Percentiles rank a stretch among this genome's conserved stretches.
Conservation (phyloP, 2,113 vertebrate species). For the Gymnogyps californianus region DNA sequence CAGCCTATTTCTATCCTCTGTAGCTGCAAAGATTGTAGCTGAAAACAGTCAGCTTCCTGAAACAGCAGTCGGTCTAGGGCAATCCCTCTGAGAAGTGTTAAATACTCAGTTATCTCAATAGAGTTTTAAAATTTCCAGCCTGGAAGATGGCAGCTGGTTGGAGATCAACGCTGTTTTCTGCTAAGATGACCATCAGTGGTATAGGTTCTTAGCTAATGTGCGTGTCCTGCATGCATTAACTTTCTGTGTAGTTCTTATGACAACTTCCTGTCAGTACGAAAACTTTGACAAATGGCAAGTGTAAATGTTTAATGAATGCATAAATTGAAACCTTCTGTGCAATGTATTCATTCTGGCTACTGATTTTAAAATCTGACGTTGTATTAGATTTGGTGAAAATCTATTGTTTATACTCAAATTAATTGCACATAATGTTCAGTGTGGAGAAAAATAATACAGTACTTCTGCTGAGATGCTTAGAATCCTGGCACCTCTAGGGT, state of each 20-base stretch:
- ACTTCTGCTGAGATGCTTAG: not conserved
- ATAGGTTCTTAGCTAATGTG: not conserved
- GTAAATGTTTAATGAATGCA: not conserved
- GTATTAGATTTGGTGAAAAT: not conserved
- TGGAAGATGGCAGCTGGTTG: not conserved
- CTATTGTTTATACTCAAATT: not conserved
- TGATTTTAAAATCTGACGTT: not conserved
- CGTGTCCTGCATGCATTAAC: fast-evolving
- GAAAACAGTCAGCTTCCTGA: not conserved
- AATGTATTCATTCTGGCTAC: not conserved
- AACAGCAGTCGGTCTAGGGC: not conserved
- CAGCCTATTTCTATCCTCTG: not conserved
- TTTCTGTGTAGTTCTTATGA: not conserved
- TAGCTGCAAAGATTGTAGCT: not conserved
- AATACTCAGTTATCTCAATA: not conserved
- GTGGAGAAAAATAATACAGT: not conserved
- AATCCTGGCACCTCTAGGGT: not conserved
- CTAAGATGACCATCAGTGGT: not conserved
- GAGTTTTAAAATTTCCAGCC: not conserved
- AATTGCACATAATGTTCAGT: not conserved
- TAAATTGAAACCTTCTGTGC: not conserved
- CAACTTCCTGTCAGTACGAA: not conserved
- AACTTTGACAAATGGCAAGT: not conserved
- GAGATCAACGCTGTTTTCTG: not conserved
- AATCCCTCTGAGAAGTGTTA: not conserved